Evolutionary conservation across 2,888 invertebrate genomes (phyloP), one percentile per base, ranked within the genome.

Genomic region (Pedicia rivosa): DNA sequence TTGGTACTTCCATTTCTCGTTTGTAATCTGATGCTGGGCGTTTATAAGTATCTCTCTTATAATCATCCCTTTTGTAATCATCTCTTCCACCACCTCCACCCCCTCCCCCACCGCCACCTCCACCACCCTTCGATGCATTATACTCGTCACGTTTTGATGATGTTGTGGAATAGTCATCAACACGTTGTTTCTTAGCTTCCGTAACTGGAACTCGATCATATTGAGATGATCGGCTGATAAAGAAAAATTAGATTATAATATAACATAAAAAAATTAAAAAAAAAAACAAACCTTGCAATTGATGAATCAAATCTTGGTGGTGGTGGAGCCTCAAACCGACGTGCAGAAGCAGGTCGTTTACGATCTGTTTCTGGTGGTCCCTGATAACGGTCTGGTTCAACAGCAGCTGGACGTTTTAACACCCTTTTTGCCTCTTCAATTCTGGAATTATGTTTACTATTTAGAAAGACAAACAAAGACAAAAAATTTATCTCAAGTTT

Each of bases 261-360:
- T 34, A 26, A 15, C 15, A 24, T 9, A 13, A 15, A 24, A 24
- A 5, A 10, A 25, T 5, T n/a, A 1, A 34, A 13, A n/a, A 7
- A 19, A 17, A 35, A 35, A 16, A n/a, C 15, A 17, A 50, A 57
- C 52, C 57, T 56, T n/a, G 57, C 52, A 42, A 61, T 47, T 15
- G 53, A 50, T 3, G 59, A 47, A 48, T 62, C 62, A 44, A 62
- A 62, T 39, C 60, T 50, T 5, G 62, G 62, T 13, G 62, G 61
- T 13, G 62, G 62, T 26, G 62, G 62, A n/a, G 60, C 59, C 40
- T 61, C 61, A 38, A 44, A 43, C 42, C 58, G 57, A 7, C 52
- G 48, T 26, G 46, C 45, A 9, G 50, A 48, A 22, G 42, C 38
- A n/a, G 55, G 40, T 4, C 61, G 53, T 40, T 62, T 62, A 14